Percentiles rank a stretch among this genome's conserved stretches.
phyloP scores from a whole-genome alignment of 1,140 invertebrate genomes.

The Drosophila repletoides region DNA sequence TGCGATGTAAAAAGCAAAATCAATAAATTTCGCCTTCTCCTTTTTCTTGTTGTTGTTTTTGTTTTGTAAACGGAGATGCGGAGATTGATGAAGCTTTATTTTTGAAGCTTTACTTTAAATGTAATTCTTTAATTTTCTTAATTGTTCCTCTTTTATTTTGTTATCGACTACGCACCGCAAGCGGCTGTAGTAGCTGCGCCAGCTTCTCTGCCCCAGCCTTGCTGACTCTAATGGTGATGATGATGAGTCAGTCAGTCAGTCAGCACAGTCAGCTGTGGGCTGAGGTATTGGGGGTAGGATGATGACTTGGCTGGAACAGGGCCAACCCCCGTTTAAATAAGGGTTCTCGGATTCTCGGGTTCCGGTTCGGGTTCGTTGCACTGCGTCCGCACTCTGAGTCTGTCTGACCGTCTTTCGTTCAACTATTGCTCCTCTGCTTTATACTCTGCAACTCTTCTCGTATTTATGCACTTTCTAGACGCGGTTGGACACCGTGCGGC shows the following conservation, averaged over 20 bases:
- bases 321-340: conserved; percentile 28
- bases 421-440: conserved; percentile 25
- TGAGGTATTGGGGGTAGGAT: no score
- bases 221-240: neutral
- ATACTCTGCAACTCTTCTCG: no score
- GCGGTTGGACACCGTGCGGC: conserved; percentile 18
- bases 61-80: conserved; percentile 5
- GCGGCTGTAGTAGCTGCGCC: conserved; percentile 13
- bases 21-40: conserved; percentile 61
- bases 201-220: conserved; percentile 41
- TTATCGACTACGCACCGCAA: conserved; percentile 26
- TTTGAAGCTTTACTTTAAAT: conserved; percentile 12
- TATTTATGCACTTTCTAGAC: conserved; percentile 24
- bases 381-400: conserved; percentile 23
- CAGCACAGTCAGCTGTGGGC: conserved; percentile 16
- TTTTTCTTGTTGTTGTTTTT: conserved; percentile 21
- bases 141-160: neutral
- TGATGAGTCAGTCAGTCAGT: conserved; percentile 58
- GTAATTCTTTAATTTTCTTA: neutral
- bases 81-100: conserved; percentile 20
- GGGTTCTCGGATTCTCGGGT: conserved; percentile 14
- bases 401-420: conserved; percentile 1
- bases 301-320: conserved; percentile 4
- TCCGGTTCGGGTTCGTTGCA: conserved; percentile 35
- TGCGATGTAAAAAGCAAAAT: conserved; percentile 60